These are phyloP conservation scores for Hippocampus comes DNA, from an alignment of 2,113 vertebrate species.

Conservation along the genomic window DNA sequence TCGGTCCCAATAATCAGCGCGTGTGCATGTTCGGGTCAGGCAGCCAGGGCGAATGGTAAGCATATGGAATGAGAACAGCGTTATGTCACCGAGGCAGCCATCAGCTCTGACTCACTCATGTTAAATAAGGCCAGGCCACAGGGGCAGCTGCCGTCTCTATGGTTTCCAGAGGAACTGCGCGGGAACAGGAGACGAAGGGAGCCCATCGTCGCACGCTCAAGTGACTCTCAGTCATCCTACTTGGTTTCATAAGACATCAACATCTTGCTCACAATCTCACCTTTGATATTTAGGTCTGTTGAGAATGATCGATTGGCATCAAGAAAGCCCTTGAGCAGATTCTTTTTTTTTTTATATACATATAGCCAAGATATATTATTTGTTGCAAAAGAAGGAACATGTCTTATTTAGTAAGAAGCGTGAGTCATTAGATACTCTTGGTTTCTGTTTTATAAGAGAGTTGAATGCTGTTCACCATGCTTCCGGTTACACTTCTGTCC, in stretches of 20 bases:
- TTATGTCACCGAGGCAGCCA: constrained; percentile 49
- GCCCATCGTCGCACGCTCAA: constrained; percentile 38
- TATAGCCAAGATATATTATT: no score
- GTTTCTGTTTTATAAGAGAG: not conserved
- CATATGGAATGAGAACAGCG: constrained; percentile 53
- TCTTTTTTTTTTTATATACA: no score
- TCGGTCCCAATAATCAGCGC: not conserved
- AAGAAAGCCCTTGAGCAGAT: not conserved
- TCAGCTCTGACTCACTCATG: constrained; percentile 61
- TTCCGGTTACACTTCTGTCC: not conserved
- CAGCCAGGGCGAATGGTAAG: constrained; percentile 41
- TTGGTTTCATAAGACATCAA: constrained; percentile 36
- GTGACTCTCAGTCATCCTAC: constrained; percentile 32
- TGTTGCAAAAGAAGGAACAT: not conserved
- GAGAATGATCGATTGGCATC: constrained; percentile 13
- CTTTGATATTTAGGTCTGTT: constrained; percentile 9
- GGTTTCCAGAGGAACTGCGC: constrained; percentile 57
- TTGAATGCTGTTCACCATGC: constrained; percentile 1
- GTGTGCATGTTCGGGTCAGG: constrained; percentile 30
- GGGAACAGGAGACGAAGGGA: constrained; percentile 53
- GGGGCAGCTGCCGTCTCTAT: constrained; percentile 64
- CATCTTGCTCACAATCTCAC: constrained; percentile 18
- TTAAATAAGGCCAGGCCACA: constrained; percentile 63
- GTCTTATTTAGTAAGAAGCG: not conserved
- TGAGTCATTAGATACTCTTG: not conserved